Evolutionary conservation across 2,888 invertebrate species (phyloP).

Genomic region (Gibbula magus): DNA sequence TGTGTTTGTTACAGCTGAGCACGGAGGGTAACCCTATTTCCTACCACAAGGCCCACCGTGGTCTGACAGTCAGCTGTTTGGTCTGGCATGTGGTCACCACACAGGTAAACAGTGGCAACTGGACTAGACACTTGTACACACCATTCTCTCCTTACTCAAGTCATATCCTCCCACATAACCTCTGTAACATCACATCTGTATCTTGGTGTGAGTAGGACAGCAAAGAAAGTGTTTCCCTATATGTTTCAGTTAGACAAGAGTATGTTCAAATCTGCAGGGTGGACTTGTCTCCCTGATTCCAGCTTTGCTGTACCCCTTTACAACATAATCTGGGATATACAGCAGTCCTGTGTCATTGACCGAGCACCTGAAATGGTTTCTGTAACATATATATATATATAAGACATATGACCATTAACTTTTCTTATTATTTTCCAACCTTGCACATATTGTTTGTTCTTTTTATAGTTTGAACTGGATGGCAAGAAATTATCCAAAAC

Average conservation of each 20-base stretch:
- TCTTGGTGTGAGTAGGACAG: conserved; percentile 30
- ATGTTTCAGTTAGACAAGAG: too few relatives aligned
- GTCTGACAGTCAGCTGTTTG: conserved; percentile 32
- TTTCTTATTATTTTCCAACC: too few relatives aligned
- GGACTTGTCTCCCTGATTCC: too few relatives aligned
- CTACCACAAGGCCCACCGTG: conserved; percentile 38
- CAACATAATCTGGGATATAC: too few relatives aligned
- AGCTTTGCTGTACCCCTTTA: too few relatives aligned
- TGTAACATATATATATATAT: too few relatives aligned
- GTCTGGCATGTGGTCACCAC: conserved; percentile 30
- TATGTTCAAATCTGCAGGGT: too few relatives aligned
- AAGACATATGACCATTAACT: too few relatives aligned
- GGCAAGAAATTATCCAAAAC: conserved; percentile 48
- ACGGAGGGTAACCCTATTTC: conserved; percentile 41
- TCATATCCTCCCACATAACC: neutral
- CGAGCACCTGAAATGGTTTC: too few relatives aligned
- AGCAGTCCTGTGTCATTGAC: too few relatives aligned
- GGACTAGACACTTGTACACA: neutral
- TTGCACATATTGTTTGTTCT: conserved; percentile 28
- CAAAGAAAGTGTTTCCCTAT: conserved; percentile 32
- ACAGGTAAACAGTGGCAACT: conserved; percentile 21
- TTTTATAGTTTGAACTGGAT: conserved; percentile 60
- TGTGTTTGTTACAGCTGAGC: conserved; percentile 36
- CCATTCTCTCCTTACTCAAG: neutral
- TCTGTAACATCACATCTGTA: conserved; percentile 22